Evolutionary conservation across 2,888 invertebrate species (phyloP), one percentile per base, ranked within the genome.

Genomic region (Agapetus fuscipes): DNA sequence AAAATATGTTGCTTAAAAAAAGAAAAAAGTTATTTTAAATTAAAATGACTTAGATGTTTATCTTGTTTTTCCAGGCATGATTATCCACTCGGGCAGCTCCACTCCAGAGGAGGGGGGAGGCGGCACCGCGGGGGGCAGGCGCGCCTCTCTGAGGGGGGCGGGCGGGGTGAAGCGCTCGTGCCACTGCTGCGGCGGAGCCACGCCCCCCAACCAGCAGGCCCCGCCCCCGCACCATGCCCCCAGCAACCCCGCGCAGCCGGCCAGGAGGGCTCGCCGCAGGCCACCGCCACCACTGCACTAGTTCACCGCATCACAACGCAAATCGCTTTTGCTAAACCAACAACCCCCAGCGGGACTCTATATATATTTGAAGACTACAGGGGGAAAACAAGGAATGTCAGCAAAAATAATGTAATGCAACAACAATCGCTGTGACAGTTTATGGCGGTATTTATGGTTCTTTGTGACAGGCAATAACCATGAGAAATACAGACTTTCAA

Each of bases 91-190:
- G 33, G 38, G 43, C 36, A 43, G 50, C 34, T 39, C 43, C 35
- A 34, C 49, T 20, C 45, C 48, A 29, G 42, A 50, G 39, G 50
- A 60, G 59, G 2, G 50, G 59, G 42, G 49, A 39, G 50, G 60
- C 60, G 3, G 43, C 41, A 57, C 61, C 2, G 60, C 60, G 3
- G 30, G 43, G 39, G 58, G 61, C 30, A 46, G 59, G 10, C 54
- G 58, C 26, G 36, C 38, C 12, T 20, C 56, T 64, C 2, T 67
- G 55, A 50, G 73, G 58, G 63, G 63, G 0, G 59, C 77, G 0
- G 76, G 75, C 5, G 72, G 74, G 7, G 75, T 75, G 2, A 76
- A 76, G 49, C 67, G 76, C 28, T 73, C 72, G 34, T 78, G 78
- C 52, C 71, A 71, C 24, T 78, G 78, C 55, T 78, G 78, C 56